Conservation (phyloP, 53 echinoderm and acorn worm genomes). For the Apostichopus leukothele region DNA sequence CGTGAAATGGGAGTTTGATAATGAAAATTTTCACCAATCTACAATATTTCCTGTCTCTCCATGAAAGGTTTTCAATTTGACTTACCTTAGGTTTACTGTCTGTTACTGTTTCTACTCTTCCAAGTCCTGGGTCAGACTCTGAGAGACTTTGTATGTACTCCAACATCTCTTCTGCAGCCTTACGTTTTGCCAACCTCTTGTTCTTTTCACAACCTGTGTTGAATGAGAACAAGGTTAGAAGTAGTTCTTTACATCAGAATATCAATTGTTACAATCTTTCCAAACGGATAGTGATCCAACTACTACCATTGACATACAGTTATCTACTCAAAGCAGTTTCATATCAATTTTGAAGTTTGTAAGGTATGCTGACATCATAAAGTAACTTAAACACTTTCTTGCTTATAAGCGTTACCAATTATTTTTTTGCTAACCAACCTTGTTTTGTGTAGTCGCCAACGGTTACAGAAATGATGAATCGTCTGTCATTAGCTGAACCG, state of each 20-base stretch:
- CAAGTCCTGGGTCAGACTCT: slow-evolving; percentile 38
- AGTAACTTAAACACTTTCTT: neutral
- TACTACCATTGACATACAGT: neutral
- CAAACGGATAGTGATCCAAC: neutral
- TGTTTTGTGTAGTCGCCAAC: slow-evolving; percentile 84
- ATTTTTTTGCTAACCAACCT: slow-evolving; percentile 50
- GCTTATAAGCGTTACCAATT: neutral
- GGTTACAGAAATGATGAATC: slow-evolving; percentile 72
- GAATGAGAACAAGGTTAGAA: too few relatives aligned
- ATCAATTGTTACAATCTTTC: too few relatives aligned
- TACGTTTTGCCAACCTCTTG: slow-evolving; percentile 86
- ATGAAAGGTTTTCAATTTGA: neutral
- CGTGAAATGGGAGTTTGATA: too few relatives aligned
- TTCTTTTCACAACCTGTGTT: slow-evolving; percentile 81
- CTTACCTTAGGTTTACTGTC: slow-evolving; percentile 40
- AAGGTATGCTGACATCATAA: neutral
- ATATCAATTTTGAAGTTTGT: too few relatives aligned
- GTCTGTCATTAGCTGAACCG: slow-evolving; percentile 87
- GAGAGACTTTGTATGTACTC: slow-evolving; percentile 69
- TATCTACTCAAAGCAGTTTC: too few relatives aligned
- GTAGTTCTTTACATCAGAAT: too few relatives aligned
- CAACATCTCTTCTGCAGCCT: slow-evolving; percentile 84
- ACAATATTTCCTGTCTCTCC: too few relatives aligned
- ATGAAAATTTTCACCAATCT: too few relatives aligned
- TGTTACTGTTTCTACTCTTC: slow-evolving; percentile 28